Base-by-base conservation (phyloP, 2,797 vertebrate genomes). In the Huso huso region DNA sequence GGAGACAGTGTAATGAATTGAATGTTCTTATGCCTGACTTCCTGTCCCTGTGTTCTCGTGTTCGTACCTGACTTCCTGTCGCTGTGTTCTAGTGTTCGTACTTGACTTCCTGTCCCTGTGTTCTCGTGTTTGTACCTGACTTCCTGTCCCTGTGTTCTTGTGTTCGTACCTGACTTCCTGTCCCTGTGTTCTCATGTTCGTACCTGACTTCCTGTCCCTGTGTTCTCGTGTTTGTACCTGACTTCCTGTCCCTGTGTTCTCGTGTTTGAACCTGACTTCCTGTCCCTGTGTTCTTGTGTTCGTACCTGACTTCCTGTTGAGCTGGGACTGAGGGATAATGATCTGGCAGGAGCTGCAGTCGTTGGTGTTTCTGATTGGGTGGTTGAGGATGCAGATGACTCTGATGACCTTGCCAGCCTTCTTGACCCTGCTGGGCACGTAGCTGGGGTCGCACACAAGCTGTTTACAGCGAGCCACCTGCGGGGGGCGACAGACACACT, bases 361-460 rank as follows among this genome's bases (percentile, higher is more conserved):
- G 0, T 88, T 78, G 4, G 89, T 92, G 84, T 88, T 82, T 79
- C 84, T 90, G 69, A 92, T 82, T 1, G 90, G 86, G 72, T 90
- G 90, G 64, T 89, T 88, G 62, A 92, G 73, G 60, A 92, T 75
- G 74, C 90, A 92, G 72, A 88, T 87, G 66, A 83, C 84, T 65
- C 90, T 76, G 18, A 92, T 82, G 52, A 88, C 79, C 10, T 82
- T 78, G 0, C 87, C 88, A 50, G 85, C 72, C 72, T 84, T 90
- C 77, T 84, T 88, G 65, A 89, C 87, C 10, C 76, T 78, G 18
- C 70, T 73, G 8, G 84, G 87, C 51, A 80, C 78, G 0, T 90
- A 91, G 75, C 82, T 85, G 53, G 88, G 86, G 64, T 89, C 88
- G n/a, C 88, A 91, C 71, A 91, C 83, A 18, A 91, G 75, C 82